phyloP scores from a whole-genome alignment of 2,888 invertebrate genomes.

The Trichopoda pennipes region DNA sequence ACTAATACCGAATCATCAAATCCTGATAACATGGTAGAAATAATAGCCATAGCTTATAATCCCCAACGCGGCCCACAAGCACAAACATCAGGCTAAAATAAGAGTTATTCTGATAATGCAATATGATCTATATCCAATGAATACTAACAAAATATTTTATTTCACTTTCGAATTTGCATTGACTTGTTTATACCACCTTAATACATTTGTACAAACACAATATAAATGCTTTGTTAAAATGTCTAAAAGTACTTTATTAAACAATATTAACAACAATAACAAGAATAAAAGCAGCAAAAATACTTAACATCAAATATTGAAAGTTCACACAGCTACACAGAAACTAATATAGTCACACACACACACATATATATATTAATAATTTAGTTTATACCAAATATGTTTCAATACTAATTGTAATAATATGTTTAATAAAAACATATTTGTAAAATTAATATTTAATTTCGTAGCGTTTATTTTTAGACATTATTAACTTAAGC shows the following conservation, averaged over 20 bases:
- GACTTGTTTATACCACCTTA: neutral
- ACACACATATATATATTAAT: neutral
- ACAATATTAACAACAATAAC: neutral
- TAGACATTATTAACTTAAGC: no score
- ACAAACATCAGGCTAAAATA: no score
- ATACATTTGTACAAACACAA: neutral
- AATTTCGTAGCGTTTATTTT: neutral
- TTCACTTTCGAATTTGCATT: no score
- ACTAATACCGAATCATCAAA: no score
- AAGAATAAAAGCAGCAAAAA: neutral
- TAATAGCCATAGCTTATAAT: no score
- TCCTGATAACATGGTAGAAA: no score
- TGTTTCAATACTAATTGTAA: neutral
- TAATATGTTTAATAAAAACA: neutral
- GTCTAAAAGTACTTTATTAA: slow-evolving; percentile 28
- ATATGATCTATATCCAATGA: no score
- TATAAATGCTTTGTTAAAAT: neutral
- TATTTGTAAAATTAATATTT: neutral
- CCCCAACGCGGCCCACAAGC: no score
- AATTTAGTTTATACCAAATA: neutral
- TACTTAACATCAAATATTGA: slow-evolving; percentile 11
- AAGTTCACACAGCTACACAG: neutral
- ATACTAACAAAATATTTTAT: no score
- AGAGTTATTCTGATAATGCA: no score
- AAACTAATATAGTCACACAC: no score